Evolutionary conservation across 1,140 invertebrate species (phyloP).

Genomic region (Teleogryllus occipitalis): DNA sequence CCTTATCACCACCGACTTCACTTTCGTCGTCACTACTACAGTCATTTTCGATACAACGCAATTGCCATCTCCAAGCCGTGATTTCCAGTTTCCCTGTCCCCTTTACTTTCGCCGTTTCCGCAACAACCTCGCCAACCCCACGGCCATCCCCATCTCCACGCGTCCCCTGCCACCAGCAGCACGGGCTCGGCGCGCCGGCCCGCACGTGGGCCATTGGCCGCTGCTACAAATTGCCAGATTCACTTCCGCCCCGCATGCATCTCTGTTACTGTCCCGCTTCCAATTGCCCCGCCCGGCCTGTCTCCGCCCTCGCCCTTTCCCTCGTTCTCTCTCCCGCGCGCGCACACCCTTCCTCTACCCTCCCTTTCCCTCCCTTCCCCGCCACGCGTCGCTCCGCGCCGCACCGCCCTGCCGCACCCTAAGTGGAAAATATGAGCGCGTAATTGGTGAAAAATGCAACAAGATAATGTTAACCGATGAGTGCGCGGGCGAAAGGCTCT

Average conservation of each 20-base stretch:
- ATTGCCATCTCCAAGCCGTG: too few relatives aligned
- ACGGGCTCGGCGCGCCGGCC: too few relatives aligned
- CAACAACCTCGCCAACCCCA: too few relatives aligned
- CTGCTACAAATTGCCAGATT: not conserved
- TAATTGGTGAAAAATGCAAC: constrained; percentile 5
- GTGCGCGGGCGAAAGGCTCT: not conserved
- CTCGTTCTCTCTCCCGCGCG: not conserved
- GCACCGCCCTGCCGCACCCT: not conserved
- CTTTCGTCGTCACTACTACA: too few relatives aligned
- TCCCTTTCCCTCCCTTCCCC: not conserved
- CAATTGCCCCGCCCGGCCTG: not conserved
- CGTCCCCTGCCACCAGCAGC: too few relatives aligned
- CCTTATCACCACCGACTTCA: too few relatives aligned
- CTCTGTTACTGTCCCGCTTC: not conserved
- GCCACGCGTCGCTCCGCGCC: not conserved
- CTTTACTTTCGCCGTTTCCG: too few relatives aligned
- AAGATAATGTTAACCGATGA: not conserved
- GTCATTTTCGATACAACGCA: too few relatives aligned
- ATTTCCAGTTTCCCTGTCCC: too few relatives aligned
- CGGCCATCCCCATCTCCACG: too few relatives aligned
- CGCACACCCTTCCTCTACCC: not conserved
- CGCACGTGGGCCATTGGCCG: not conserved
- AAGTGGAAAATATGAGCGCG: not conserved
- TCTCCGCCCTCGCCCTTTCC: not conserved
- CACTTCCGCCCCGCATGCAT: not conserved